Evolutionary conservation across 2,888 invertebrate genomes (phyloP), one percentile per base, ranked within the genome.

Genomic region (Nineta flava): DNA sequence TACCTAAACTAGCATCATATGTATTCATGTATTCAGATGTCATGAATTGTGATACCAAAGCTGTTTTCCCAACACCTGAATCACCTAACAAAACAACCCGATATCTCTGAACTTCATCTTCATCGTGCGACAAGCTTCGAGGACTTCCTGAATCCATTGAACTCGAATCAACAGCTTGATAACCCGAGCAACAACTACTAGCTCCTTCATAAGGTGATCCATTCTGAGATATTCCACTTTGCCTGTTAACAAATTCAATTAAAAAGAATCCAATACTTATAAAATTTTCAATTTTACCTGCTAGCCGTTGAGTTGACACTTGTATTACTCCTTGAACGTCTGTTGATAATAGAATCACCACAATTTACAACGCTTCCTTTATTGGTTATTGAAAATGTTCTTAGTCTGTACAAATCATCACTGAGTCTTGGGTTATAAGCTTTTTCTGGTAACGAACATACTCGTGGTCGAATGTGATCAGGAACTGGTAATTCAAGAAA

Each of bases 11-110:
- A 2, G 88, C 87, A 62, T 93, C 92, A 65, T 93, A 93, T 0
- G 92, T 91, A 68, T 92, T 91, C 83, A 92, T 90, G 62, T 93
- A 92, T 61, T 93, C 93, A 55, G 91, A 91, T 31, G 93, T 92
- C 87, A 91, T 91, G 65, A 94, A 92, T 63, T 94, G 93, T 1
- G 86, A 85, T 2, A 91, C 88, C 21, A 94, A 71, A 1, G 92
- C 87, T 0, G 90, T 87, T 68, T 93, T 94, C 2, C 94, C 93
- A 13, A 91, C 91, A 0, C 88, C 88, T 0, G 87, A 79, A 58
- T 87, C 87, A 1, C 83, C 90, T 4, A 90, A 70, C 63, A 91
- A 72, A 9, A 88, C 85, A 52, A 91, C 85, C n/a, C 87, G 74
- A 65, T 87, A 83, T 59, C 86, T 83, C 2, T 79, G 74, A 53